phyloP scores from a whole-genome alignment of 1,140 invertebrate species.

The Ips typographus region DNA sequence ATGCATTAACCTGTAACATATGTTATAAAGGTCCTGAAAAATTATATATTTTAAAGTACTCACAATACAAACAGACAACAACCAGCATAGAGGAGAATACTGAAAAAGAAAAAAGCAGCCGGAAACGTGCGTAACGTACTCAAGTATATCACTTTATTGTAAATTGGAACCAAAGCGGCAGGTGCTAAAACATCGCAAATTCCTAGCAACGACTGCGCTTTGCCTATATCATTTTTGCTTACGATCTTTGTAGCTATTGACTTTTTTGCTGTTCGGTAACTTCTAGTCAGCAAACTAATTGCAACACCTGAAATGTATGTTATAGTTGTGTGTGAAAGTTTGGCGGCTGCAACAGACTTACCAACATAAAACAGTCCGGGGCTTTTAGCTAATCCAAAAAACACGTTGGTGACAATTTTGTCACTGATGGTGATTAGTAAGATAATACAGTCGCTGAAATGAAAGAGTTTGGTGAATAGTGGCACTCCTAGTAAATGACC shows the following conservation, averaged over 20 bases:
- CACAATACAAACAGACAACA: conserved; percentile 8
- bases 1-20: conserved; percentile 30
- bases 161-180: conserved; percentile 54
- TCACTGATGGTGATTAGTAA: conserved; percentile 43
- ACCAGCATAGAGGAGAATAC: conserved; percentile 42
- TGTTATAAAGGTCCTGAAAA: not conserved
- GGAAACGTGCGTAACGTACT: conserved; percentile 52
- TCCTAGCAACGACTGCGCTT: conserved; percentile 59
- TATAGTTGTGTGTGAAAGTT: not conserved
- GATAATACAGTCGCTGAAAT: conserved; percentile 45
- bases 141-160: conserved; percentile 53
- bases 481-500: conserved; percentile 42
- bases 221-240: conserved; percentile 56
- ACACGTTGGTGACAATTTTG: conserved; percentile 46
- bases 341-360: conserved; percentile 26
- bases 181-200: conserved; percentile 57
- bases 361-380: conserved; percentile 44
- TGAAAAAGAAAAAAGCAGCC: conserved; percentile 55
- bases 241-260: conserved; percentile 62
- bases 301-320: conserved; percentile 40
- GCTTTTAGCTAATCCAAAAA: conserved; percentile 42
- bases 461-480: conserved; percentile 45
- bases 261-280: conserved; percentile 56
- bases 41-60: conserved; percentile 4
- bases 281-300: conserved; percentile 58